These are phyloP conservation scores for Lepidochrysops patricia DNA, from an alignment of 2,888 invertebrate species.

Conservation along the genomic window DNA sequence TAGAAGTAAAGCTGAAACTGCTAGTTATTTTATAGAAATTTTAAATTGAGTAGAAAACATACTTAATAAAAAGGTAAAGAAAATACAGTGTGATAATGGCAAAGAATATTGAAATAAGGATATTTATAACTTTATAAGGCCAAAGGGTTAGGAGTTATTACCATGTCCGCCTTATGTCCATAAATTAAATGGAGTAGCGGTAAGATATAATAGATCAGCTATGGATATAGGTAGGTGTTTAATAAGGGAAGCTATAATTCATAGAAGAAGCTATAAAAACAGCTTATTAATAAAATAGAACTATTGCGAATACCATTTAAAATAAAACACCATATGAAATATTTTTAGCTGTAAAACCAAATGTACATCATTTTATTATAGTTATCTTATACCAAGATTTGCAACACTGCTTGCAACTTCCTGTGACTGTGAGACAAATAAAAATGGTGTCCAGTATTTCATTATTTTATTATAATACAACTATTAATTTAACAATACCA, in stretches of 20 bases:
- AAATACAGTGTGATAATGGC: conserved; percentile 29
- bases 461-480: no score
- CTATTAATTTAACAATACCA: no score
- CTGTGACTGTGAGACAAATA: no score
- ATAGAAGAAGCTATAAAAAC: no score
- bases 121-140: conserved; percentile 25
- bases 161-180: conserved; percentile 25
- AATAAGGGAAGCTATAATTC: neutral
- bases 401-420: no score
- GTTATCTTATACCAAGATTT: no score
- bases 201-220: conserved; percentile 31
- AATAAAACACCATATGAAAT: no score
- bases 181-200: conserved; percentile 30
- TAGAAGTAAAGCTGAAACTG: conserved; percentile 24
- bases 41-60: conserved; percentile 25
- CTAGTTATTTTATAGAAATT: conserved; percentile 24
- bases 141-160: conserved; percentile 27
- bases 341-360: no score
- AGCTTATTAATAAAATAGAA: no score
- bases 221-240: conserved; percentile 18
- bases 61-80: conserved; percentile 25
- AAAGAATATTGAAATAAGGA: conserved; percentile 27
- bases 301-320: no score
- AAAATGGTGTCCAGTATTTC: no score
- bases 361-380: no score